Percentiles rank a stretch among this genome's conserved stretches.
These are phyloP conservation scores for Benthosema pterotum DNA, from an alignment of 2,797 vertebrate genomes.

Conservation along the genomic window DNA sequence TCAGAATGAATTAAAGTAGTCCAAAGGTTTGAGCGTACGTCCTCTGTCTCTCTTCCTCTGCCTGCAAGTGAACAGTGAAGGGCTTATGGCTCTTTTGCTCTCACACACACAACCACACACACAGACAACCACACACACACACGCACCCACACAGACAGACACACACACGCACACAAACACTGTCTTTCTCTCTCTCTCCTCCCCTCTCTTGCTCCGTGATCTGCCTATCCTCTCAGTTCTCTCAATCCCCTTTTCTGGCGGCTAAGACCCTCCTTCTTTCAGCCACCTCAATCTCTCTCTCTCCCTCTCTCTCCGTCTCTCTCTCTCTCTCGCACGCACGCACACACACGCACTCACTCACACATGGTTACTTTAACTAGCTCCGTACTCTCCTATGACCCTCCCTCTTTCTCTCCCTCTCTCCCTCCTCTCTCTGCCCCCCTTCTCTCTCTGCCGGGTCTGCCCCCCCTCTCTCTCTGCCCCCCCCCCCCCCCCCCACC, in stretches of 20 bases:
- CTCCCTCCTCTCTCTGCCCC: neutral
- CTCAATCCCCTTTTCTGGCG: constrained; percentile 11
- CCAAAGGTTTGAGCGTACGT: constrained; percentile 2
- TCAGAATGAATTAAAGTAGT: no score
- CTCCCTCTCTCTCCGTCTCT: neutral
- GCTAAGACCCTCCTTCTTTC: constrained; percentile 39
- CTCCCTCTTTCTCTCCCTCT: no score
- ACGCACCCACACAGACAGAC: no score
- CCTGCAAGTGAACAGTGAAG: no score
- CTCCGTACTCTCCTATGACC: no score
- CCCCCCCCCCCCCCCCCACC: neutral
- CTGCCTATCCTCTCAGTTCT: constrained; percentile 28
- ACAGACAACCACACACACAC: no score
- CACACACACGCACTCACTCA: no score
- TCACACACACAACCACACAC: no score
- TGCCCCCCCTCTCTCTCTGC: neutral
- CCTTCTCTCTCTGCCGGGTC: neutral
- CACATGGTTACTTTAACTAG: no score
- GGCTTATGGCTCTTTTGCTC: neutral
- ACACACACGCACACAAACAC: no score
- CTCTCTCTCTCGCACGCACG: no score
- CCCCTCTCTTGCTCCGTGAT: constrained; percentile 12
- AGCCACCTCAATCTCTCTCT: neutral
- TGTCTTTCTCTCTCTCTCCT: constrained; percentile 16
- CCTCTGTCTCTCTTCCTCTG: constrained; percentile 13